Conservation (phyloP, 2,797 vertebrate genomes). For the Typhlichthys subterraneus region DNA sequence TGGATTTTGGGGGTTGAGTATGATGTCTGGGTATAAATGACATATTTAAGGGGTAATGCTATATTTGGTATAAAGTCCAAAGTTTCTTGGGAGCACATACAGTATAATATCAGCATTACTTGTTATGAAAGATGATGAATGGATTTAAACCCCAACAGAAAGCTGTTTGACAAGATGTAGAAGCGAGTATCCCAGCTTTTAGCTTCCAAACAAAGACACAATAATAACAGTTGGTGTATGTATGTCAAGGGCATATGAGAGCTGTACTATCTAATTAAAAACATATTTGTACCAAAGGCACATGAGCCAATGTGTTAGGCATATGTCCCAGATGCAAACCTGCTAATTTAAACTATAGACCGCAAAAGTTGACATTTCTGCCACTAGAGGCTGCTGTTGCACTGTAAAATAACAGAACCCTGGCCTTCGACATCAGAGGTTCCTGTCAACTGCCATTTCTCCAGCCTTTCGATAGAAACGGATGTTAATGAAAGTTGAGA, state of each 20-base stretch:
- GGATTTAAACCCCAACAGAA: too few species aligned
- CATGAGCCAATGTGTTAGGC: slow-evolving; percentile 15
- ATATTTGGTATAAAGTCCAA: too few species aligned
- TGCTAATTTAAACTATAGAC: slow-evolving; percentile 13
- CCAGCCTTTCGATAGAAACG: slow-evolving; percentile 63
- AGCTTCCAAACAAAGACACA: too few species aligned
- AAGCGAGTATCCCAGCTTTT: too few species aligned
- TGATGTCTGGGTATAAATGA: too few species aligned
- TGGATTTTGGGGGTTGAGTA: too few species aligned
- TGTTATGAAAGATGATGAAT: too few species aligned
- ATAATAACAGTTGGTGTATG: too few species aligned
- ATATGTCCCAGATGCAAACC: slow-evolving; percentile 21
- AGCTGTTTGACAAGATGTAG: too few species aligned
- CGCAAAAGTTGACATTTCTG: rapidly evolving
- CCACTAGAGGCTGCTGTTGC: slow-evolving; percentile 73
- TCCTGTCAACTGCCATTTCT: slow-evolving; percentile 52
- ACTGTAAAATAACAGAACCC: slow-evolving; percentile 25
- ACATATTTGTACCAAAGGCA: background rate
- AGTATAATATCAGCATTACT: too few species aligned
- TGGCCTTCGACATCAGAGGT: slow-evolving; percentile 40
- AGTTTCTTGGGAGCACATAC: too few species aligned
- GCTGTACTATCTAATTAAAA: slow-evolving; percentile 3
- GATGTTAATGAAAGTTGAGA: slow-evolving; percentile 72
- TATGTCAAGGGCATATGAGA: background rate
- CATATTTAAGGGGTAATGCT: too few species aligned